Conservation (phyloP, 2,888 invertebrate species). For the Yponomeuta cagnagella region DNA sequence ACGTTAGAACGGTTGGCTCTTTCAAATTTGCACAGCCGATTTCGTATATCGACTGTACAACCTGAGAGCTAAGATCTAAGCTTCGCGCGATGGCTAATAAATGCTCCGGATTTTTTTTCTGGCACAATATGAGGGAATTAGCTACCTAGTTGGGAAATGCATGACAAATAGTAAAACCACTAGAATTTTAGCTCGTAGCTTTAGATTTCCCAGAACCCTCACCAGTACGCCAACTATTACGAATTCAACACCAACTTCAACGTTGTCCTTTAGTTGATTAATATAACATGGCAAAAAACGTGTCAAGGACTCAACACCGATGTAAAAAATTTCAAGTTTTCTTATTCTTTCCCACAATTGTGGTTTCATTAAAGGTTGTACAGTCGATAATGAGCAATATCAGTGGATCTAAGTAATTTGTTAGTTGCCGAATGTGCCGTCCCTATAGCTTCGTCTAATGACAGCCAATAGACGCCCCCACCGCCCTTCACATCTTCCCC, state of each 20-base stretch:
- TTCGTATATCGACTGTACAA: slow-evolving; percentile 61
- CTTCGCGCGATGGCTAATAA: slow-evolving; percentile 18
- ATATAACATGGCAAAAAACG: too few relatives aligned
- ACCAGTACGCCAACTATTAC: neutral
- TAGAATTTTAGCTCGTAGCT: neutral
- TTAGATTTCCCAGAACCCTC: neutral
- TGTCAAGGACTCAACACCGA: too few relatives aligned
- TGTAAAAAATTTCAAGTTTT: neutral
- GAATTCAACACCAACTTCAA: too few relatives aligned
- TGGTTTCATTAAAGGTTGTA: slow-evolving; percentile 45
- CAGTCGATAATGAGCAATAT: slow-evolving; percentile 54
- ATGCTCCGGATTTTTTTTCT: neutral
- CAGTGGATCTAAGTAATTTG: slow-evolving; percentile 56
- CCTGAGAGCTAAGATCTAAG: slow-evolving; percentile 23
- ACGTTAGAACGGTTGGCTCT: slow-evolving; percentile 89
- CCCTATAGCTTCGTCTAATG: slow-evolving; percentile 64
- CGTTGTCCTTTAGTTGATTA: too few relatives aligned
- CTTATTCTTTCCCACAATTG: neutral
- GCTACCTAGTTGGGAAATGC: neutral
- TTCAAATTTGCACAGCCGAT: slow-evolving; percentile 57
- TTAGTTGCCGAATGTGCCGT: slow-evolving; percentile 72
- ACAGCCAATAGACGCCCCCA: slow-evolving; percentile 49
- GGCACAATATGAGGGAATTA: neutral
- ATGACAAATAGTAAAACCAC: neutral
- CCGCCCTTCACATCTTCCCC: slow-evolving; percentile 46